Evolutionary conservation across 2,797 vertebrate species (phyloP).

Genomic region (Chiroxiphia lanceolata): DNA sequence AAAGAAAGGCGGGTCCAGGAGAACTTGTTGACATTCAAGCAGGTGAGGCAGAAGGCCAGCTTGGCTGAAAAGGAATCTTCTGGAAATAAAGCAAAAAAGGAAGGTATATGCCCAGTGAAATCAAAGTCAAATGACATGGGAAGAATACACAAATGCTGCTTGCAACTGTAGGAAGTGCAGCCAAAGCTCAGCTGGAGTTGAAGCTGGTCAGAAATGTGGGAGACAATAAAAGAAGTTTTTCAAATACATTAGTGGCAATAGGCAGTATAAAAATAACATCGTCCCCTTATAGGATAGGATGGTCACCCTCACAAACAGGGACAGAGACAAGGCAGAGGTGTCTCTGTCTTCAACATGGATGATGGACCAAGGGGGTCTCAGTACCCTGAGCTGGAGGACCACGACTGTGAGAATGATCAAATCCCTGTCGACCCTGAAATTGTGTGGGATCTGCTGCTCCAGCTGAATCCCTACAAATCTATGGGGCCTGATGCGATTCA

Average conservation of each 20-base stretch:
- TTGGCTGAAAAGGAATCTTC: neutral
- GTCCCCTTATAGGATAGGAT: neutral
- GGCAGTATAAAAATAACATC: neutral
- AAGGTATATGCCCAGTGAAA: neutral
- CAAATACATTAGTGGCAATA: neutral
- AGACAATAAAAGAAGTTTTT: neutral
- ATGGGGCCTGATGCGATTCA: too few species aligned
- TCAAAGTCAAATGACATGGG: neutral
- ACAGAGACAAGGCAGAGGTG: neutral
- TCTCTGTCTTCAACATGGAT: neutral
- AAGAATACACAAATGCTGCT: neutral
- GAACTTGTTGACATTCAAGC: neutral
- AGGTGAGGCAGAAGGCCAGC: neutral
- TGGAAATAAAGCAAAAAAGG: neutral
- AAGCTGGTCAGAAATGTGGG: neutral
- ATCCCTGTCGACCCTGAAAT: neutral
- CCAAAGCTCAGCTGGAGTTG: neutral
- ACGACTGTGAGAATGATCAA: neutral
- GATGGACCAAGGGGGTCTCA: neutral
- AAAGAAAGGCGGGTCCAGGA: neutral
- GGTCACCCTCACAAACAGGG: neutral
- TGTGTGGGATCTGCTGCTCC: neutral
- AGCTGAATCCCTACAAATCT: too few species aligned
- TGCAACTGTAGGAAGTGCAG: neutral
- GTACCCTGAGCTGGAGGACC: neutral